Evolutionary conservation across 2,113 vertebrate species (phyloP), one percentile per base, ranked within the genome.

Genomic region (Psophia crepitans): DNA sequence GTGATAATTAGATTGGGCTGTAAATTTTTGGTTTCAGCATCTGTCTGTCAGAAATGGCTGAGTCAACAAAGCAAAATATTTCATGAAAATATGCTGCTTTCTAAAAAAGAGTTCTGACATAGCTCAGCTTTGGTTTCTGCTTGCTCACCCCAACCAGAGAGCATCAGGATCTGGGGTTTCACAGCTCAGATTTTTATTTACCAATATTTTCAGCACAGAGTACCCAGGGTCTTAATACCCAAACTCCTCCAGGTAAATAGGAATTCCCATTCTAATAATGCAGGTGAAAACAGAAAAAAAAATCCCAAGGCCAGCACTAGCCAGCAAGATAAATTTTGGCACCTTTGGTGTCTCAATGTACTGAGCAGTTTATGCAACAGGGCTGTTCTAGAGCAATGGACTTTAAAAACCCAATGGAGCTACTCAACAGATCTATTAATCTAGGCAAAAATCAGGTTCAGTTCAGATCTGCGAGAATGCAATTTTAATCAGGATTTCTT

Each of bases 81-180:
- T 37, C 10, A 41, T 9, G 16, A 70, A 74, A 63, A 66, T 28
- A 16, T 35, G 5, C 10, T 63, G 20, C 26, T 78, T 80, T 61
- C 15, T 58, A n/a, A 79, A 85, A 53, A 8, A 77, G 6, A 11
- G 8, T 10, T 86, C 19, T 95, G 44, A 37, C 24, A 11, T 0
- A 57, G 15, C 14, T 24, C 17, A 51, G 16, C 15, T 78, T 23
- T 39, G 16, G 57, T 89, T 60, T 79, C 41, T 58, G 6, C 32
- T 32, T 63, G 11, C 17, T 86, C 43, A 46, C 13, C 14, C 26
- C 41, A 64, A 46, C 7, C 79, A 44, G n/a, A n/a, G 0, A 16
- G 6, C 14, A 43, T 4, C 0, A 2, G 22, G 14, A 19, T 84
- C 48, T 28, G 11, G 15, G 10, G 3, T 12, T 53, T 39, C 32